phyloP scores from a whole-genome alignment of 2,888 invertebrate species.

The Linyphia triangularis region DNA sequence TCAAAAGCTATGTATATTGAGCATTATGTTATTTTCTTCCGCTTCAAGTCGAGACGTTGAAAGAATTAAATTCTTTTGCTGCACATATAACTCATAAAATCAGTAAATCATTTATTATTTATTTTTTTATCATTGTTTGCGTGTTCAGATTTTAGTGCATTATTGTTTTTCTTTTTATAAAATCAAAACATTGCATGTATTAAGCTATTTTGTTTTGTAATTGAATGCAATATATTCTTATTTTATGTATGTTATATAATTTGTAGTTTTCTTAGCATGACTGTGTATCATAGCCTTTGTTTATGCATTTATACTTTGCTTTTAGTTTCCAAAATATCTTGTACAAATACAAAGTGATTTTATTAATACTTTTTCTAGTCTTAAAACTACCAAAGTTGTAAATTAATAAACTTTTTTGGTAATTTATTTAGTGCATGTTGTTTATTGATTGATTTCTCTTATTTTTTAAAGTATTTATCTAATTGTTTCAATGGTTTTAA shows the following conservation, averaged over 20 bases:
- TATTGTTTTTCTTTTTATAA: conserved; percentile 44
- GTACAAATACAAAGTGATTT: conserved; percentile 72
- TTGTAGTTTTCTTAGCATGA: conserved; percentile 22
- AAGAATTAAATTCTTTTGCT: conserved; percentile 49
- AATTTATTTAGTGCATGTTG: conserved; percentile 45
- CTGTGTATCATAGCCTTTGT: conserved; percentile 46
- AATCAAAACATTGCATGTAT: conserved; percentile 67
- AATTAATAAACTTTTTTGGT: conserved; percentile 70
- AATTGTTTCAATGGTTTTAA: conserved; percentile 55
- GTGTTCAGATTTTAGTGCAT: conserved; percentile 61
- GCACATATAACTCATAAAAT: conserved; percentile 59
- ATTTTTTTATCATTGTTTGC: conserved; percentile 71
- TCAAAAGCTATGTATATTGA: not conserved
- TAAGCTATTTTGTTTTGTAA: conserved; percentile 31
- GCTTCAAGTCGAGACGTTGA: not conserved
- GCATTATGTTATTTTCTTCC: not conserved
- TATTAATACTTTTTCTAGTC: conserved; percentile 69
- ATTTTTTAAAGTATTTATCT: conserved; percentile 4
- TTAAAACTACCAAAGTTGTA: conserved; percentile 72
- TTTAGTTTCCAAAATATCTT: conserved; percentile 45
- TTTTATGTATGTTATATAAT: conserved; percentile 55
- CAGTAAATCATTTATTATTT: conserved; percentile 58
- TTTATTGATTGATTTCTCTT: conserved; percentile 41
- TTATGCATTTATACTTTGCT: conserved; percentile 54
- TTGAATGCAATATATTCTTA: conserved; percentile 65